Evolutionary conservation across 2,797 vertebrate species (phyloP).

Genomic region (Phrynocephalus vlangalii): DNA sequence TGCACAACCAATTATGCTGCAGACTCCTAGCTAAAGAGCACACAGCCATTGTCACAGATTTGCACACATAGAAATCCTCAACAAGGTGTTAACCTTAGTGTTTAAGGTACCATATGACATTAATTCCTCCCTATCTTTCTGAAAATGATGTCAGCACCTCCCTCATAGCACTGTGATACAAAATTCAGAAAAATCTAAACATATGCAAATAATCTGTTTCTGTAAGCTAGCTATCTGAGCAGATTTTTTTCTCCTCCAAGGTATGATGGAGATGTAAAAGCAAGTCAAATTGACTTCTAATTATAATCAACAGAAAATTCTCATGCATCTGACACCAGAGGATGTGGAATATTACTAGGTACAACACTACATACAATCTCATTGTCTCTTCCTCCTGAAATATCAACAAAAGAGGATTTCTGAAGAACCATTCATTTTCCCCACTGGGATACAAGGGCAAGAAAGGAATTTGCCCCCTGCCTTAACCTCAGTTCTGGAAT

Average conservation of each 20-base stretch:
- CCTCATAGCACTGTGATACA: background rate
- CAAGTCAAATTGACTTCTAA: background rate
- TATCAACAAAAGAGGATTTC: background rate
- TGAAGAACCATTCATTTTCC: background rate
- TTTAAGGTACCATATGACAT: background rate
- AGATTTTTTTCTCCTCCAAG: background rate
- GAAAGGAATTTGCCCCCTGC: background rate
- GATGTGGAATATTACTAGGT: constrained; percentile 9
- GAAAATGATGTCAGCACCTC: background rate
- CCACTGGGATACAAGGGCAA: background rate
- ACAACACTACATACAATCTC: background rate
- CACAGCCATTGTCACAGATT: no score
- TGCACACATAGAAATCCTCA: no score
- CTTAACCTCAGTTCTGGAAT: constrained; percentile 11
- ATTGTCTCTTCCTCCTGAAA: constrained; percentile 8
- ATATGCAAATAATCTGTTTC: background rate
- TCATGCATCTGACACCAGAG: background rate
- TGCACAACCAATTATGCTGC: no score
- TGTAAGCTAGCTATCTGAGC: background rate
- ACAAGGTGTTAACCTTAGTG: background rate
- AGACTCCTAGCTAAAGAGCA: no score
- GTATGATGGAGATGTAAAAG: background rate
- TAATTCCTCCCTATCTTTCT: background rate
- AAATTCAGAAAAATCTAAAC: background rate
- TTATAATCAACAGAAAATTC: constrained; percentile 13